A percentile compares a stretch with the other conserved stretches of the same genome.
phyloP scores from a whole-genome alignment of 2,113 vertebrate species.

The Phaetusa simplex region DNA sequence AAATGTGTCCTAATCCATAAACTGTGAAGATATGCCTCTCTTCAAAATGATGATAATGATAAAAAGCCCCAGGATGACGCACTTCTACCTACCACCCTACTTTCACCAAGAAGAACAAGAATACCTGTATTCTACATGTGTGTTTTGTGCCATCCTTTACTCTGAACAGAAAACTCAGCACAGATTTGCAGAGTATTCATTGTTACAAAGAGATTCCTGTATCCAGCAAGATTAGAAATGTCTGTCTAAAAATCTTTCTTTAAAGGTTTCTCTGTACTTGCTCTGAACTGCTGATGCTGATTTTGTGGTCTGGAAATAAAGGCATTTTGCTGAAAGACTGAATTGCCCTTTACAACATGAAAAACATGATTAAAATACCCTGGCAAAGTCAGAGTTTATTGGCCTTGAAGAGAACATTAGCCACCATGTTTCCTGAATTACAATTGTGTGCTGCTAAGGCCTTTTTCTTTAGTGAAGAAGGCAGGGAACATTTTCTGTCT shows the following conservation, averaged over 20 bases:
- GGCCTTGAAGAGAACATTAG: conserved; percentile 4
- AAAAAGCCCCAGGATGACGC: not conserved
- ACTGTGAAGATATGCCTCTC: not conserved
- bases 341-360: not conserved
- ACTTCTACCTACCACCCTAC: not conserved
- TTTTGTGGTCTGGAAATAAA: not conserved
- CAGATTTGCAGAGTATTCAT: not conserved
- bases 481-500: not conserved
- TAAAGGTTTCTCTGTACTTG: not conserved
- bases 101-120: not conserved
- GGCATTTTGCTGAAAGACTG: not conserved
- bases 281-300: not conserved
- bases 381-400: conserved; percentile 25
- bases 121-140: not conserved
- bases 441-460: not conserved
- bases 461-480: not conserved
- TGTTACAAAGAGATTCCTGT: not conserved
- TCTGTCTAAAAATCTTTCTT: not conserved
- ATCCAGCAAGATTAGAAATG: not conserved
- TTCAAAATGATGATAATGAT: not conserved
- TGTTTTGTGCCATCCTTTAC: not conserved
- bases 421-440: not conserved
- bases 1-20: not conserved
- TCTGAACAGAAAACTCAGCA: not conserved
- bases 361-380: not conserved